Evolutionary conservation across 2,888 invertebrate genomes (phyloP).

Genomic region (Microctonus hyperodae): DNA sequence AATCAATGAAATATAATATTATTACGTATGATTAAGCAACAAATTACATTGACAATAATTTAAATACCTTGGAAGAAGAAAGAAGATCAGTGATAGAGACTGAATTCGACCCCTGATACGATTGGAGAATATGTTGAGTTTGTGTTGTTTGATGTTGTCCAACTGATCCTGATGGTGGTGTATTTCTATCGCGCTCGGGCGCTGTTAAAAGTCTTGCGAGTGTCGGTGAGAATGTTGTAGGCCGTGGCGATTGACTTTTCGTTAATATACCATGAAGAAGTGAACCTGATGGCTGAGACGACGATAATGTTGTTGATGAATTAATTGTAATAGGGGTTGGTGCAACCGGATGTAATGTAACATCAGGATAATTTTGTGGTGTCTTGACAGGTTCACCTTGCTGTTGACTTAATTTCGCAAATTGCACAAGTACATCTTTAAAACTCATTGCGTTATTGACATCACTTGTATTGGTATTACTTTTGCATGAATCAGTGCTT

Average conservation of each 20-base stretch:
- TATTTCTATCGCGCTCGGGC: conserved; percentile 62
- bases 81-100: conserved; percentile 65
- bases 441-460: conserved; percentile 67
- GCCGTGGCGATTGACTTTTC: conserved; percentile 66
- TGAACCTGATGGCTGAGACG: conserved; percentile 67
- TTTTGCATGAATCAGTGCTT: conserved; percentile 66
- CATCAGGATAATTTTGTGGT: conserved; percentile 79
- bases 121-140: conserved; percentile 57
- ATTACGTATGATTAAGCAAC: too few species aligned
- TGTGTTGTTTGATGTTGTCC: conserved; percentile 51
- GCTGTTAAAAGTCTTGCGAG: conserved; percentile 82
- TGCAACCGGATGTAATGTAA: conserved; percentile 79
- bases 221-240: conserved; percentile 79
- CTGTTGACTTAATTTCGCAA: conserved; percentile 69
- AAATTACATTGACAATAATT: conserved; percentile 34
- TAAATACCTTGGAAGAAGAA: conserved; percentile 65
- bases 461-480: conserved; percentile 60
- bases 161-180: conserved; percentile 47
- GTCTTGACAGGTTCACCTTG: conserved; percentile 63
- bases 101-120: conserved; percentile 58
- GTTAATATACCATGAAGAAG: conserved; percentile 80
- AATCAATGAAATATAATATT: too few species aligned
- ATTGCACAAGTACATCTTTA: conserved; percentile 79
- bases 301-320: conserved; percentile 61
- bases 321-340: conserved; percentile 58